phyloP scores from a whole-genome alignment of 1,140 invertebrate genomes.

The Venustaconcha ellipsiformis region DNA sequence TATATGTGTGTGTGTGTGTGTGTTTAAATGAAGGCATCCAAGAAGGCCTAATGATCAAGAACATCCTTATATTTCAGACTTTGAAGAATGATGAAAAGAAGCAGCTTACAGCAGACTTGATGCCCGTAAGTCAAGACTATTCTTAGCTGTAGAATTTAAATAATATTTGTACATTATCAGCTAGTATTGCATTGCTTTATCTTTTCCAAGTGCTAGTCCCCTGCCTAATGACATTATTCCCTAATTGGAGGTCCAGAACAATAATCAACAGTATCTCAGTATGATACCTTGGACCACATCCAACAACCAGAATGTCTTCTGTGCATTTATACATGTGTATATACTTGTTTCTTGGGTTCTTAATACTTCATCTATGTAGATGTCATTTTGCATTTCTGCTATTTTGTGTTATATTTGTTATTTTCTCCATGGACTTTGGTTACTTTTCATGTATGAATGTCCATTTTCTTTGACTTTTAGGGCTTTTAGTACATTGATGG shows the following conservation, averaged over 20 bases:
- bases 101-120: constrained; percentile 57
- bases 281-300: background rate
- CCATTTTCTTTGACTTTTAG: too few relatives aligned
- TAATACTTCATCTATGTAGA: background rate
- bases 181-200: too few relatives aligned
- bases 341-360: background rate
- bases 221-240: background rate
- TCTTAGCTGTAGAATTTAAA: background rate
- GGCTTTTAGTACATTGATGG: background rate
- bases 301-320: background rate
- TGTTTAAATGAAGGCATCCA: too few relatives aligned
- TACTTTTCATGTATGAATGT: too few relatives aligned
- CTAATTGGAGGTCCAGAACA: background rate
- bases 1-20: too few relatives aligned
- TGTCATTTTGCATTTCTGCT: background rate
- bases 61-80: constrained; percentile 49
- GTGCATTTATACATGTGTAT: background rate
- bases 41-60: too few relatives aligned
- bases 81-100: constrained; percentile 66
- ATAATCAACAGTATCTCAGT: background rate
- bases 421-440: too few relatives aligned
- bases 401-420: background rate
- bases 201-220: too few relatives aligned
- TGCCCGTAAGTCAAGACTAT: constrained; percentile 57
- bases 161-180: too few relatives aligned